Evolutionary conservation across 2,888 invertebrate species (phyloP).

Genomic region (Standfussiana lucernea): DNA sequence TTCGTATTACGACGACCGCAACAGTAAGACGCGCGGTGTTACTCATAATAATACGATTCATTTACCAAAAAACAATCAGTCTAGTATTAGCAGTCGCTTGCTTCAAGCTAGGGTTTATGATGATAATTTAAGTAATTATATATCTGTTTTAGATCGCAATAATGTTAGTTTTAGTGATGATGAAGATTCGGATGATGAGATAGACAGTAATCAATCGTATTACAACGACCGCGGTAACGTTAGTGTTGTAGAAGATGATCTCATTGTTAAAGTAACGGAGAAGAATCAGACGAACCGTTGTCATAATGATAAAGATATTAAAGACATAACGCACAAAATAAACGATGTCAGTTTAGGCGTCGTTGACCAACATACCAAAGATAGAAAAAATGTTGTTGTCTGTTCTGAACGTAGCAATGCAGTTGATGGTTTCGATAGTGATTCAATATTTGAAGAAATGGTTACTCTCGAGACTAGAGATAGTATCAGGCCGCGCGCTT

Average conservation of each 20-base stretch:
- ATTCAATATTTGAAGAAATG: conserved; percentile 4
- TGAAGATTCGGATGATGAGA: conserved; percentile 15
- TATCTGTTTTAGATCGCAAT: not conserved
- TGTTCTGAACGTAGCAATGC: not conserved
- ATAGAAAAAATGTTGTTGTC: not conserved
- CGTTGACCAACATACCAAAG: not conserved
- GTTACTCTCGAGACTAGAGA: too few relatives aligned
- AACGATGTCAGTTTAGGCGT: not conserved
- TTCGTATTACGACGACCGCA: conserved; percentile 15
- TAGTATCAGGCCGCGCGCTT: not conserved
- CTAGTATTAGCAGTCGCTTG: conserved; percentile 6
- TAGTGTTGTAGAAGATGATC: not conserved
- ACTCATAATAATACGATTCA: conserved; percentile 2
- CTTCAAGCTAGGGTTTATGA: not conserved
- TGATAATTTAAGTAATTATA: not conserved
- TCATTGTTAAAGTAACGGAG: not conserved
- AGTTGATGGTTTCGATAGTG: not conserved
- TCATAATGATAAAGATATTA: not conserved
- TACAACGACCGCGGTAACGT: not conserved
- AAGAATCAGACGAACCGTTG: not conserved
- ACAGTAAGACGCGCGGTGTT: not conserved
- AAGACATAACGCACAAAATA: not conserved
- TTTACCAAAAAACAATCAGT: conserved; percentile 4
- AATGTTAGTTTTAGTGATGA: not conserved
- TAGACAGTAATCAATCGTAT: not conserved